Percentiles rank a stretch among this genome's conserved stretches.
phyloP scores from a whole-genome alignment of 2,888 invertebrate species.

The Rhagophthalmus giganteus region DNA sequence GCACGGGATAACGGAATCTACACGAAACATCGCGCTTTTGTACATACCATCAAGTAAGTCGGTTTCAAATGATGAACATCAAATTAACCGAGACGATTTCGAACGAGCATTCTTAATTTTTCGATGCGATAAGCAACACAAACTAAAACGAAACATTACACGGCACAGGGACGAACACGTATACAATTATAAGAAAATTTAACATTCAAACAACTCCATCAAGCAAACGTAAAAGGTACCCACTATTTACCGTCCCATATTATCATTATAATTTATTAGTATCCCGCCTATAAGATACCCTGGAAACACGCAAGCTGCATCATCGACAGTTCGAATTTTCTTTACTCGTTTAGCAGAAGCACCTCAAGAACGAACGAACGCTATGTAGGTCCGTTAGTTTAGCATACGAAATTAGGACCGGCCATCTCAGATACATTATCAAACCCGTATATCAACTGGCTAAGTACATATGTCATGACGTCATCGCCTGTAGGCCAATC shows the following conservation, averaged over 20 bases:
- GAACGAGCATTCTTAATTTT: conserved; percentile 6
- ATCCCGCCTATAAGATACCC: no score
- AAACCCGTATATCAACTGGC: conserved; percentile 38
- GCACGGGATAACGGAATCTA: no score
- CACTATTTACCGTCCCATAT: no score
- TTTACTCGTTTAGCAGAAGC: background rate
- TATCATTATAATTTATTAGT: no score
- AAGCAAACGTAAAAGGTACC: no score
- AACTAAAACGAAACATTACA: no score
- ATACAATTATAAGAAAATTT: conserved; percentile 3
- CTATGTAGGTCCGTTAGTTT: conserved; percentile 20
- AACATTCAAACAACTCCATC: conserved; percentile 1
- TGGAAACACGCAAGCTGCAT: conserved; percentile 1
- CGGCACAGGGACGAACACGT: no score
- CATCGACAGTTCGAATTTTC: background rate
- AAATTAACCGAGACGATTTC: conserved; percentile 10
- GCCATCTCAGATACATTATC: conserved; percentile 38
- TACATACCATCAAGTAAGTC: no score
- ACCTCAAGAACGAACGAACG: conserved; percentile 1
- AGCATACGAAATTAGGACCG: conserved; percentile 36
- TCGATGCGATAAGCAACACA: background rate
- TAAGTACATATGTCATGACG: conserved; percentile 39
- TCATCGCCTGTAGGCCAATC: conserved; percentile 35
- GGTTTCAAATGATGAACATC: conserved; percentile 15
- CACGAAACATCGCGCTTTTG: no score